phyloP scores from a whole-genome alignment of 2,113 vertebrate species.

The Setophaga kirtlandii region DNA sequence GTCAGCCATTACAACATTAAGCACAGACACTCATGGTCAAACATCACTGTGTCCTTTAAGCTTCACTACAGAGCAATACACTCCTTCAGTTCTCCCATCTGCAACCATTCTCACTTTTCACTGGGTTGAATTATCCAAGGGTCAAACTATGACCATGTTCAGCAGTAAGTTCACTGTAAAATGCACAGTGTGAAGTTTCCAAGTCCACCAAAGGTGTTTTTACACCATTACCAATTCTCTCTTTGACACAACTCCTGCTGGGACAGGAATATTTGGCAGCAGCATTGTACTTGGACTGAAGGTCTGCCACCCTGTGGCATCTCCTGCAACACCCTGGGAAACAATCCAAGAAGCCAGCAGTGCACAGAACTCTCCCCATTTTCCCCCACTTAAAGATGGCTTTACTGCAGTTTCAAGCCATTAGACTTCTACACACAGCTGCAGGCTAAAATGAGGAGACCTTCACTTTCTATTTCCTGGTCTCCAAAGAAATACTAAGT shows the following conservation, averaged over 20 bases:
- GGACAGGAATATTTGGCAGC: not conserved
- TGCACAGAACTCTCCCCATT: rapidly evolving
- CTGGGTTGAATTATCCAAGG: not conserved
- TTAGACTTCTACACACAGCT: not conserved
- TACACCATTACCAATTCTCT: not conserved
- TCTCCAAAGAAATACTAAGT: not conserved
- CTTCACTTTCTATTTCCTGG: not conserved
- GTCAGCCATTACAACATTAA: not conserved
- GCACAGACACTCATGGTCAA: not conserved
- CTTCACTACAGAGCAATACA: not conserved
- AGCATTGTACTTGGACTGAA: not conserved
- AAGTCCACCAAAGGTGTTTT: not conserved
- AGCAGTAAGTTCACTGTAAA: not conserved
- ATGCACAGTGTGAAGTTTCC: not conserved
- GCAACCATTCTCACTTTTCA: not conserved
- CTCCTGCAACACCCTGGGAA: not conserved
- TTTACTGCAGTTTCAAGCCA: not conserved
- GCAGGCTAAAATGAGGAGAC: not conserved
- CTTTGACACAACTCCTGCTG: not conserved
- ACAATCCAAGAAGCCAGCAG: not conserved
- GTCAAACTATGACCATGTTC: rapidly evolving
- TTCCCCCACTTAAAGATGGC: not conserved
- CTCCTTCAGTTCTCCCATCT: not conserved
- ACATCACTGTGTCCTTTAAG: not conserved
- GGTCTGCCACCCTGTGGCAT: not conserved